These are phyloP conservation scores for Canis aureus DNA, from an alignment of 2,113 vertebrate genomes.

Conservation along the genomic window DNA sequence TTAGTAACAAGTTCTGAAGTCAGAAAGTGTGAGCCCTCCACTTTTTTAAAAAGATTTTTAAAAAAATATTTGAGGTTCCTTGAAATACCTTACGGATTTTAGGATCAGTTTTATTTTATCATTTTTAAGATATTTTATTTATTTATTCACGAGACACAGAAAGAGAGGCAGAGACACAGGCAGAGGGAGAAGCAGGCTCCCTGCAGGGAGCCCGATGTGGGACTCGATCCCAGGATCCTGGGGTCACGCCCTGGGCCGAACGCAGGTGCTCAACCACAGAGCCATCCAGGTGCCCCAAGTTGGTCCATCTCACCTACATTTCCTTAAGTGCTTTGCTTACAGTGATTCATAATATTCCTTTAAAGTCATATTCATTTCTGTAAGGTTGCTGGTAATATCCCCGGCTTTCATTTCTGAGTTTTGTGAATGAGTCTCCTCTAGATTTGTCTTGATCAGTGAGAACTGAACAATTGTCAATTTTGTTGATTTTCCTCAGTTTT, in stretches of 20 bases:
- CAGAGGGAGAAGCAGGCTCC: no score
- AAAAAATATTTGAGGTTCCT: neutral
- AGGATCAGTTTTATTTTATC: neutral
- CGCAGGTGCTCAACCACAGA: no score
- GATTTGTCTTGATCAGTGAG: neutral
- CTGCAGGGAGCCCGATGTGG: no score
- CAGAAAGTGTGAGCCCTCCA: no score
- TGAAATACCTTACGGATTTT: neutral
- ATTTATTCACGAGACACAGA: no score
- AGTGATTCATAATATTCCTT: neutral
- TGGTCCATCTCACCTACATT: neutral
- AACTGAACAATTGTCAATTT: neutral
- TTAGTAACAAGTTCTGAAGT: no score
- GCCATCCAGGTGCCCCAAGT: no score
- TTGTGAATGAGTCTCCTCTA: neutral
- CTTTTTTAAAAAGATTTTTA: neutral
- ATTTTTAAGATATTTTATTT: neutral
- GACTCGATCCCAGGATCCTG: no score
- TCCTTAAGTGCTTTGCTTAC: neutral
- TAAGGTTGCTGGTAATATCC: neutral
- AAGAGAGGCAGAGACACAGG: no score
- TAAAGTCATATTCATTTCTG: neutral
- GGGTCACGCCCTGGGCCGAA: no score
- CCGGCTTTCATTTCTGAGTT: neutral
- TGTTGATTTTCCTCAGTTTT: neutral